phyloP scores from a whole-genome alignment of 2,113 vertebrate species.

The Hypanus sabinus region DNA sequence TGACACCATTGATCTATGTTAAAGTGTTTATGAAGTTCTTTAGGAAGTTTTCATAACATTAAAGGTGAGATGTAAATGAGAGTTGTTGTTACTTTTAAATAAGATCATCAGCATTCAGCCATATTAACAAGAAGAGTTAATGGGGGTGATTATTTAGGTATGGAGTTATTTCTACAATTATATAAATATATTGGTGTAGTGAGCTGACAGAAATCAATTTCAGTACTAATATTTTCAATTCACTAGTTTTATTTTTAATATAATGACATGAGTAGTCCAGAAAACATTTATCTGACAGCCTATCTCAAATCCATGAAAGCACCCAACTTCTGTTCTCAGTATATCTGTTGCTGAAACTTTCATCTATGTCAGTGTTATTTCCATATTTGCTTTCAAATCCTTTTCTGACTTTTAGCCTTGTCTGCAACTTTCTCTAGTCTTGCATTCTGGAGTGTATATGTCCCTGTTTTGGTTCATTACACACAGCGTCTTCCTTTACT shows the following conservation, averaged over 20 bases:
- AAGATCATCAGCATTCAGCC: not conserved
- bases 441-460: not conserved
- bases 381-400: not conserved
- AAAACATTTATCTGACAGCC: not conserved
- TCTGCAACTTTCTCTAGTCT: not conserved
- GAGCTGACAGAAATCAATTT: not conserved
- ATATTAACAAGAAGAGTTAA: not conserved
- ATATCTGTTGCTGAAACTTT: too few species aligned
- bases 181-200: not conserved
- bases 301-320: too few species aligned
- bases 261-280: not conserved
- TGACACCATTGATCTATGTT: too few species aligned
- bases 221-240: not conserved
- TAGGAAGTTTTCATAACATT: too few species aligned
- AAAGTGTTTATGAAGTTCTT: too few species aligned
- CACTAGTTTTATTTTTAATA: not conserved
- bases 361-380: not conserved
- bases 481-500: not conserved
- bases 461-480: not conserved
- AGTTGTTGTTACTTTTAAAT: not conserved
- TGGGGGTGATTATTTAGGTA: not conserved
- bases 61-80: too few species aligned
- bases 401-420: not conserved
- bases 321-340: too few species aligned
- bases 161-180: not conserved